phyloP scores from a whole-genome alignment of 2,888 invertebrate genomes.

The Nipponacmea schrenckii region DNA sequence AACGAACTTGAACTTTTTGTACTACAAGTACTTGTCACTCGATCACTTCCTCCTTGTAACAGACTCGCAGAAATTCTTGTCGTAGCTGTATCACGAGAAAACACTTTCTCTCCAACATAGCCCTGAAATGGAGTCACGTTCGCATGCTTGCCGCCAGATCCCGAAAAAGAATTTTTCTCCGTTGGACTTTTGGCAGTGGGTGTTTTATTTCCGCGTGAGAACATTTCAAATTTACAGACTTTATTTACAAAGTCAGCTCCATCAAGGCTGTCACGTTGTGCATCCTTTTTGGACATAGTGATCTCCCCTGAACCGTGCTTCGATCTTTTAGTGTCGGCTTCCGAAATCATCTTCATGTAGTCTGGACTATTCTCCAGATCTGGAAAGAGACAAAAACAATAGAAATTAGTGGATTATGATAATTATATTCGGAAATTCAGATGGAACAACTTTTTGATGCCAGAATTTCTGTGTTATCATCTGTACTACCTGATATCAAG shows the following conservation, averaged over 20 bases:
- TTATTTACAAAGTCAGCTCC: constrained; percentile 77
- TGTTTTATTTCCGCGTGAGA: constrained; percentile 45
- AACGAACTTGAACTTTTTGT: constrained; percentile 53
- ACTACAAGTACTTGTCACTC: constrained; percentile 44
- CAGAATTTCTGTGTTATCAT: too few relatives aligned
- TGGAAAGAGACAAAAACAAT: constrained; percentile 32
- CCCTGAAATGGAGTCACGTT: constrained; percentile 11
- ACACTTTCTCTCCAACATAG: constrained; percentile 60
- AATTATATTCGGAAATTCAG: too few relatives aligned
- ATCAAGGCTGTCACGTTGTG: constrained; percentile 64
- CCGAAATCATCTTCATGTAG: constrained; percentile 59
- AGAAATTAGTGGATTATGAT: too few relatives aligned
- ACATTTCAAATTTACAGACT: constrained; percentile 78
- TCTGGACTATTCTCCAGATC: constrained; percentile 57
- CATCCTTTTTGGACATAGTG: constrained; percentile 32
- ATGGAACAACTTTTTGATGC: too few relatives aligned
- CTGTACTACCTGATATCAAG: too few relatives aligned
- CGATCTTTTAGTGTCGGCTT: constrained; percentile 40
- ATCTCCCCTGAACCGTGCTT: constrained; percentile 26
- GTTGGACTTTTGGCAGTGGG: constrained; percentile 41
- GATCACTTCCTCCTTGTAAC: constrained; percentile 38
- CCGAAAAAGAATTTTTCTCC: constrained; percentile 25
- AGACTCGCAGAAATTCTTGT: constrained; percentile 57
- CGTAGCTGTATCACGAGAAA: constrained; percentile 60
- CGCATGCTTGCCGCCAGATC: constrained; percentile 7